phyloP scores from a whole-genome alignment of 1,140 invertebrate species.

The Hypsibius dujardini region DNA sequence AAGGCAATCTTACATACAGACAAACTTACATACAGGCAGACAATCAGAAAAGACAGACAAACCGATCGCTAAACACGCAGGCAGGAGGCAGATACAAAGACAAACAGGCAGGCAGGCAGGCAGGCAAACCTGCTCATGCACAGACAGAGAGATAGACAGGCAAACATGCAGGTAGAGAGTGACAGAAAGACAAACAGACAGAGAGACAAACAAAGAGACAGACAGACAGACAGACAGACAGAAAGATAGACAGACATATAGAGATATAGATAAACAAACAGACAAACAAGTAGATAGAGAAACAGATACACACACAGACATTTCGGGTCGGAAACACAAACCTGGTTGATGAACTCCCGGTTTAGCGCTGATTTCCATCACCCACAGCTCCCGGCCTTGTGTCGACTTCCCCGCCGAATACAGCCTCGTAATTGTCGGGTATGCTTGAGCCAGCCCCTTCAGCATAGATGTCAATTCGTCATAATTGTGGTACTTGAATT shows the following conservation, averaged over 20 bases:
- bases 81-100: no score
- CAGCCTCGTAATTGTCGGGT: slow-evolving; percentile 63
- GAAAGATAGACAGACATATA: background rate
- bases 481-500: slow-evolving; percentile 74
- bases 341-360: slow-evolving; percentile 37
- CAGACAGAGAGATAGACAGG: no score
- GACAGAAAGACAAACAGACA: no score
- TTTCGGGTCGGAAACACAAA: background rate
- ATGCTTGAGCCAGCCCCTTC: slow-evolving; percentile 52
- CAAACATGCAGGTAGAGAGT: no score
- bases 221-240: background rate
- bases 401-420: slow-evolving; percentile 74
- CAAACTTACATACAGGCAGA: no score
- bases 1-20: no score
- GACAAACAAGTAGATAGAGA: background rate
- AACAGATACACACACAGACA: background rate
- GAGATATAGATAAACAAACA: background rate
- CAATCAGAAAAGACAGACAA: no score
- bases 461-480: slow-evolving; percentile 65
- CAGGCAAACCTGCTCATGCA: no score
- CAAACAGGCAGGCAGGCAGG: no score
- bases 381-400: slow-evolving; percentile 52
- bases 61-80: no score
- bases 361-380: slow-evolving; percentile 57
- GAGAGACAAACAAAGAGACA: no score